Evolutionary conservation across 2,797 vertebrate species (phyloP).

Genomic region (Myiotriccus ornatus): DNA sequence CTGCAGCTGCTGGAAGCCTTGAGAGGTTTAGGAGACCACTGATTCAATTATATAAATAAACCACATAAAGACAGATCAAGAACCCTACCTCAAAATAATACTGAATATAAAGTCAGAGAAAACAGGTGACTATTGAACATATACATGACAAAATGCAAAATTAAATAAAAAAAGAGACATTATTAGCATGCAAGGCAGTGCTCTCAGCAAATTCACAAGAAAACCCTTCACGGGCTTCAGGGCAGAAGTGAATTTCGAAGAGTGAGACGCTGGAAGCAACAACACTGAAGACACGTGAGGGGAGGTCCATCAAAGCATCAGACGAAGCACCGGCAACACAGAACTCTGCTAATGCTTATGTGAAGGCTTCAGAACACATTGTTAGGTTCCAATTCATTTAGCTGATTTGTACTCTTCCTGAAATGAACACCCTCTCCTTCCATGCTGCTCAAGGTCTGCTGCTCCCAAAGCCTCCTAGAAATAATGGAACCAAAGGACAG

Average conservation of each 20-base stretch:
- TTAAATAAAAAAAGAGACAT: background rate
- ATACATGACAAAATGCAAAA: background rate
- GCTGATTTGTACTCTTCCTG: background rate
- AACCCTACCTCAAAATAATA: background rate
- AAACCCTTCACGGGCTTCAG: background rate
- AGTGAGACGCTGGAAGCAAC: background rate
- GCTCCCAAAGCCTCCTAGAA: background rate
- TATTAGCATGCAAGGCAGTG: rapidly evolving
- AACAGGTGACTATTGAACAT: background rate
- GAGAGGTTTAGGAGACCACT: background rate
- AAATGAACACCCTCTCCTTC: background rate
- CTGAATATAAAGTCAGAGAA: background rate
- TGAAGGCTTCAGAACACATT: background rate
- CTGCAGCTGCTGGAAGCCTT: background rate
- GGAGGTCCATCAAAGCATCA: background rate
- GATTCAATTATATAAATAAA: background rate
- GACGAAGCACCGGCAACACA: background rate
- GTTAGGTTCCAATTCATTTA: background rate
- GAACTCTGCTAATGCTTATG: background rate
- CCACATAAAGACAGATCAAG: background rate
- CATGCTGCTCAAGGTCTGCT: background rate
- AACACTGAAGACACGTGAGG: background rate
- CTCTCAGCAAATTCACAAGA: background rate
- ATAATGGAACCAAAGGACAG: background rate
- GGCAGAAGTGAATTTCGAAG: background rate